phyloP scores from a whole-genome alignment of 2,113 vertebrate species.

The Oryzias javanicus region DNA sequence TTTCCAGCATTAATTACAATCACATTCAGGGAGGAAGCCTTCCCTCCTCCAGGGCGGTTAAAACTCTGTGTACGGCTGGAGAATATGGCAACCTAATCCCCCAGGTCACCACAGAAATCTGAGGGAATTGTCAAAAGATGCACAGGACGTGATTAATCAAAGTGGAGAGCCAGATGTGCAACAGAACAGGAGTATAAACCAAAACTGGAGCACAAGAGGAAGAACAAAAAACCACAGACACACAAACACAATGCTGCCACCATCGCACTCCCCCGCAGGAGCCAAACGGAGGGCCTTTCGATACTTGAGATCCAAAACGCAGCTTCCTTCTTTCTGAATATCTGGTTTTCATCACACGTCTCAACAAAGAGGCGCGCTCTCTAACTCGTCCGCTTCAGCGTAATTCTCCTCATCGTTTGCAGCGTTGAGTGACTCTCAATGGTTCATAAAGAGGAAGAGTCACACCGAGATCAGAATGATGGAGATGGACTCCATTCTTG shows the following conservation, averaged over 20 bases:
- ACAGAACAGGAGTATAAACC: conserved; percentile 40
- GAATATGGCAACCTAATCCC: conserved; percentile 74
- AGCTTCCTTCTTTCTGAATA: conserved; percentile 43
- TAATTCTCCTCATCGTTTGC: conserved; percentile 26
- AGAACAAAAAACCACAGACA: conserved; percentile 54
- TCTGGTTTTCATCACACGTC: conserved; percentile 67
- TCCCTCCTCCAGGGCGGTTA: conserved; percentile 66
- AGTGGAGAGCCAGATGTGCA: conserved; percentile 70
- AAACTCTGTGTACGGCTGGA: conserved; percentile 69
- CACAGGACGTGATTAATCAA: conserved; percentile 70
- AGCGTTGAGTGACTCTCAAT: conserved; percentile 13
- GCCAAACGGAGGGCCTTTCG: conserved; percentile 37
- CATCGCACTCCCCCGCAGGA: conserved; percentile 49
- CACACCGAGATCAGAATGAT: neutral
- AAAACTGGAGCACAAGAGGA: conserved; percentile 46
- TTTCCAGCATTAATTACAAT: conserved; percentile 76
- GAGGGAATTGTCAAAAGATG: conserved; percentile 72
- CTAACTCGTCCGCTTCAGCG: conserved; percentile 7
- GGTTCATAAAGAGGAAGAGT: conserved; percentile 24
- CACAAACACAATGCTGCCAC: conserved; percentile 46
- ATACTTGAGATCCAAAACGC: conserved; percentile 39
- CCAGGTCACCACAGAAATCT: conserved; percentile 61
- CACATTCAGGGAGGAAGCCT: conserved; percentile 73
- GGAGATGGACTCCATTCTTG: conserved; percentile 8
- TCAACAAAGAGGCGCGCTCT: conserved; percentile 50